Percentiles rank a stretch among this genome's conserved stretches.
These are phyloP conservation scores for Phaetusa simplex DNA, from an alignment of 2,113 vertebrate species.

Conservation along the genomic window DNA sequence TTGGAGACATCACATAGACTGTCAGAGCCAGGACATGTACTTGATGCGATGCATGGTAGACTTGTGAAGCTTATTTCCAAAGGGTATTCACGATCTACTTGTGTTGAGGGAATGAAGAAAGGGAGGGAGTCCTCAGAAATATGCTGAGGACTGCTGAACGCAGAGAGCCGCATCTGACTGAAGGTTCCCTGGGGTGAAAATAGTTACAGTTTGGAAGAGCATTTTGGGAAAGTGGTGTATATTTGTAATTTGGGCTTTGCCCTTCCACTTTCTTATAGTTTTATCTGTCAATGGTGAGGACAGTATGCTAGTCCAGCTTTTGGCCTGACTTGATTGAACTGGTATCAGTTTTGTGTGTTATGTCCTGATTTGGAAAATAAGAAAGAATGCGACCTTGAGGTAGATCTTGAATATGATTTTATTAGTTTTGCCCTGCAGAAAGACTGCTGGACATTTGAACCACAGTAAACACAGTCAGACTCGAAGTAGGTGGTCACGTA, in stretches of 20 bases:
- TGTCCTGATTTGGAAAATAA: background rate
- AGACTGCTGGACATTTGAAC: background rate
- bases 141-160: background rate
- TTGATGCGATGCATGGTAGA: background rate
- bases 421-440: background rate
- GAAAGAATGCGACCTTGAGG: background rate
- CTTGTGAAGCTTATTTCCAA: background rate
- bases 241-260: background rate
- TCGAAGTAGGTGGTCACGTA: background rate
- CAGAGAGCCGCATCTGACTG: background rate
- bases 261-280: background rate
- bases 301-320: background rate
- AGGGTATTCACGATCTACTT: background rate
- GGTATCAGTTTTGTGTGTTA: background rate
- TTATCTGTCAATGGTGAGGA: background rate
- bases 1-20: background rate
- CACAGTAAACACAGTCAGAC: background rate
- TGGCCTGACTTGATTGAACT: background rate
- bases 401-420: background rate
- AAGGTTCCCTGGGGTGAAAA: background rate
- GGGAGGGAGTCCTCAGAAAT: too few relatives aligned
- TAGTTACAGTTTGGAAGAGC: background rate
- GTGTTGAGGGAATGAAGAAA: background rate
- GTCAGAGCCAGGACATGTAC: background rate
- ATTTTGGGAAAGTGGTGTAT: background rate